Conservation (phyloP, 2,113 vertebrate species). For the Phaethon lepturus region DNA sequence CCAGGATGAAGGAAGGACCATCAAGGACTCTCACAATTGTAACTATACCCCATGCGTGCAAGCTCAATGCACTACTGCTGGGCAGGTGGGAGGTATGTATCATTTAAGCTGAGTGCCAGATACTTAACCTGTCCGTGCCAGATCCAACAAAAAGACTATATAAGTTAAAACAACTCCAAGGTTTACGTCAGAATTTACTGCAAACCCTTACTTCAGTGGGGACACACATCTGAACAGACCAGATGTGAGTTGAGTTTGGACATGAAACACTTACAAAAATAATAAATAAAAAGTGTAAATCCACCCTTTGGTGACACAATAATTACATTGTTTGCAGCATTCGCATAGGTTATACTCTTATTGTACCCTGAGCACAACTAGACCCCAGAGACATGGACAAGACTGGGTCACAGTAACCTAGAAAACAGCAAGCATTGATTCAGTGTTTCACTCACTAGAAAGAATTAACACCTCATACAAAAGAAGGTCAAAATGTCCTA, state of each 20-base stretch:
- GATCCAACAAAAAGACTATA: not conserved
- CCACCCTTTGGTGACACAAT: not conserved
- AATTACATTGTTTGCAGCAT: not conserved
- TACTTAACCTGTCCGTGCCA: not conserved
- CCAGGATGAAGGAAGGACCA: not conserved
- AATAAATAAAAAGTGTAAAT: not conserved
- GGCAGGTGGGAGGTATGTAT: not conserved
- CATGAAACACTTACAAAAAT: not conserved
- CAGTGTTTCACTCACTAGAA: not conserved
- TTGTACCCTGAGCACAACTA: not conserved
- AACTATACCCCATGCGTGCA: not conserved
- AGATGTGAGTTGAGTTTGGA: not conserved
- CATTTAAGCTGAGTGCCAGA: not conserved
- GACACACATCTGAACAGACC: not conserved
- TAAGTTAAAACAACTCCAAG: not conserved
- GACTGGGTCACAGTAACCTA: not conserved
- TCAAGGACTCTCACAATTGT: not conserved
- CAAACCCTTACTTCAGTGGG: not conserved
- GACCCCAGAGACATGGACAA: not conserved
- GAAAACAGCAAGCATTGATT: not conserved
- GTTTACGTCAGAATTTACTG: not conserved
- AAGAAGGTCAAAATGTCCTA: not conserved
- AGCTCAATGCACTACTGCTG: not conserved
- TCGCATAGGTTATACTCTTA: not conserved
- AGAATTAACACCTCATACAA: not conserved